Evolutionary conservation across 2,797 vertebrate genomes (phyloP), one percentile per base, ranked within the genome.

Genomic region (Cyprinella venusta): DNA sequence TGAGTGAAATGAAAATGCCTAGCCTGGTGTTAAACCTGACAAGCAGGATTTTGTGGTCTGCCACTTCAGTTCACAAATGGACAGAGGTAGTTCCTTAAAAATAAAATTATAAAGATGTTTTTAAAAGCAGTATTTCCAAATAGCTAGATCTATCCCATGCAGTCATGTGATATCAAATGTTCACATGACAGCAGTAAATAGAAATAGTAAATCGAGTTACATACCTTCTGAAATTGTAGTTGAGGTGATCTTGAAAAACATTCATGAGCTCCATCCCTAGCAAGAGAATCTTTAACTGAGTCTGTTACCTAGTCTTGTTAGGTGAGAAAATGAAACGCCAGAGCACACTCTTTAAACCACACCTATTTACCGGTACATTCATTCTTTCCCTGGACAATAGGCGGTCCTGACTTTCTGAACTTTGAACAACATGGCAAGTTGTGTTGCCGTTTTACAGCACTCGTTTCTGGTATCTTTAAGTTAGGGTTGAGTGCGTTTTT

Each of bases 161-260:
- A 33, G 42, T 52, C 30, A 48, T 48, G 45, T 5, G 5, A 50
- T 10, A 15, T 12, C 42, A 63, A 7, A 15, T 36, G 63, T 52
- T 79, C 12, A 38, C 18, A 67, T 79, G 12, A 67, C 13, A 38
- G 45, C 21, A 59, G 4, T 33, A 33, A 2, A 33, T 33, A 33
- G 30, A 33, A 33, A 33, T 33, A 33, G 30, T 33, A 33, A 42
- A 33, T 7, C 1, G 8, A 72, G 18, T 56, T 1, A 56, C 6
- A 21, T 74, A 67, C 77, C 85, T 83, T 74, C 2, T 18, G 15
- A 45, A 21, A 19, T 67, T 45, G 70, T 67, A 6, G 52, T 52
- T 40, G 42, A 64, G 2, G 24, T 54, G 19, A 8, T 52, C 18
- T 21, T 68, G 63, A n/a, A 70, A 26, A 50, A 5, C 33, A 33